Evolutionary conservation across 1,140 invertebrate genomes (phyloP).

Genomic region (Drosophila novamexicana): DNA sequence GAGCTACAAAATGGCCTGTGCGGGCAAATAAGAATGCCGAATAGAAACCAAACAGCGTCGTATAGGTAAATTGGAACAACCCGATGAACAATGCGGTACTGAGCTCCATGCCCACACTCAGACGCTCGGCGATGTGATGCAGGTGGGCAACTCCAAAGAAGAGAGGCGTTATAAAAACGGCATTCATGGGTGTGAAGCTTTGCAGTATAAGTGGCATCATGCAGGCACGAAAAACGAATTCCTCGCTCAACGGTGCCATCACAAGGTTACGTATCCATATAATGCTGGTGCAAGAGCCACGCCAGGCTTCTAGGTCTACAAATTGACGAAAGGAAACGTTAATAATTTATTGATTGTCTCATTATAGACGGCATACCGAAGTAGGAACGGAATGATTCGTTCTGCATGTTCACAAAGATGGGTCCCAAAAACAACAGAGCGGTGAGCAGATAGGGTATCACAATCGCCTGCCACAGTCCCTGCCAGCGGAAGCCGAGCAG

Average conservation of each 20-base stretch:
- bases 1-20: slow-evolving; percentile 94
- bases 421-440: slow-evolving; percentile 94
- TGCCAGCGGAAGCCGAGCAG: slow-evolving; percentile 90
- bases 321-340: slow-evolving; percentile 29
- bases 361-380: slow-evolving; percentile 85
- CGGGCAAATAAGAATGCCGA: slow-evolving; percentile 94
- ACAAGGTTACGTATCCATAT: slow-evolving; percentile 95
- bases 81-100: slow-evolving; percentile 88
- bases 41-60: slow-evolving; percentile 96
- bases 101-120: slow-evolving; percentile 89
- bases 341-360: not conserved
- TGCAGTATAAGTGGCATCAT: slow-evolving; percentile 96
- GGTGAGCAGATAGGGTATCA: slow-evolving; percentile 92
- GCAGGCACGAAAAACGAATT: slow-evolving; percentile 97
- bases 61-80: slow-evolving; percentile 96
- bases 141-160: slow-evolving; percentile 98
- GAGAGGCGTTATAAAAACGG: slow-evolving; percentile 94
- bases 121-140: slow-evolving; percentile 94
- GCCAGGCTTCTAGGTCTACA: slow-evolving; percentile 91
- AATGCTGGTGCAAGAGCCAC: slow-evolving; percentile 89
- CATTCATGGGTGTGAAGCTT: slow-evolving; percentile 90
- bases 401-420: slow-evolving; percentile 89
- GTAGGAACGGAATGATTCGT: slow-evolving; percentile 89
- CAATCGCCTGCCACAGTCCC: slow-evolving; percentile 90
- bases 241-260: slow-evolving; percentile 96